phyloP scores from a whole-genome alignment of 1,140 invertebrate genomes.

The Stratiolaelaps scimitus region DNA sequence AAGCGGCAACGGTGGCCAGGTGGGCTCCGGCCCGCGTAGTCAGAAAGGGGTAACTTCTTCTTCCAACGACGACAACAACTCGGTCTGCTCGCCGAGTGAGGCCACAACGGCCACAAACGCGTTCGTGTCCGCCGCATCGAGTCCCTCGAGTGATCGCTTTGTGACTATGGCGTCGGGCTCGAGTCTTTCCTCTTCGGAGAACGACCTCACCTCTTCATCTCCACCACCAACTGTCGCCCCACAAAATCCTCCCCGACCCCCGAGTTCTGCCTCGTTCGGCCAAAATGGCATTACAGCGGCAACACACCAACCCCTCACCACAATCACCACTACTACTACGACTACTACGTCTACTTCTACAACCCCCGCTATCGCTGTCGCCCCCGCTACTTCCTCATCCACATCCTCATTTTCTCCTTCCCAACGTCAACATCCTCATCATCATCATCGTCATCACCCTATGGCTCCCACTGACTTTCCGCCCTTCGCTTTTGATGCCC shows the following conservation, averaged over 20 bases:
- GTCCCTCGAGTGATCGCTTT: constrained; percentile 27
- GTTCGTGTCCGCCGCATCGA: constrained; percentile 23
- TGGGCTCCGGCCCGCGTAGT: no score
- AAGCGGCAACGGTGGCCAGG: no score
- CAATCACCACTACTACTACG: no score
- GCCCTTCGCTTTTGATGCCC: constrained; percentile 19
- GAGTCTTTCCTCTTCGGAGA: constrained; percentile 25
- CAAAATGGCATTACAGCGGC: no score
- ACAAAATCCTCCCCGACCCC: neutral
- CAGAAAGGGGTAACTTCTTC: constrained; percentile 17
- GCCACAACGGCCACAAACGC: constrained; percentile 22
- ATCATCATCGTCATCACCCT: no score
- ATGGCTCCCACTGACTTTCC: neutral
- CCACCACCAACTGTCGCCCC: neutral
- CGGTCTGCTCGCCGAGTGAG: constrained; percentile 24
- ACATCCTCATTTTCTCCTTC: no score
- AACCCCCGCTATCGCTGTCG: no score
- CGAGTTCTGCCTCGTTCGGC: neutral
- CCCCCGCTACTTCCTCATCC: no score
- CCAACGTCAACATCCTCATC: no score
- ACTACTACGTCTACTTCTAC: no score
- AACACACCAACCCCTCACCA: no score
- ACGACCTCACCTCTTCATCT: constrained; percentile 3
- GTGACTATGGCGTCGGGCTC: constrained; percentile 27
- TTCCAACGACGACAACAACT: constrained; percentile 22